Evolutionary conservation across 2,797 vertebrate genomes (phyloP), one percentile per base, ranked within the genome.

Genomic region (Alectoris magna): DNA sequence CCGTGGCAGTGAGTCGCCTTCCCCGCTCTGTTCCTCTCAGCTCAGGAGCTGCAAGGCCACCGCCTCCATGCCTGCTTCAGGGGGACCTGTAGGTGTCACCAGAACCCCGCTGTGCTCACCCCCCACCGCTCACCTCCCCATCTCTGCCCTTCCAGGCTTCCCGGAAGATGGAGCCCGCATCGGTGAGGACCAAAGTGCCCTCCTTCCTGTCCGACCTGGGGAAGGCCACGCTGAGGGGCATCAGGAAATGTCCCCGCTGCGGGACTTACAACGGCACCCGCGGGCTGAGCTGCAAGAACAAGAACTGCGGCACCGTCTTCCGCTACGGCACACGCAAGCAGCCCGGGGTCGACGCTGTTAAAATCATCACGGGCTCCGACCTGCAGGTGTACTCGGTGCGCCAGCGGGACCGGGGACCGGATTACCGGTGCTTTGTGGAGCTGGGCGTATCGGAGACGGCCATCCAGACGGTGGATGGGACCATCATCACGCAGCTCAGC

Each of bases 261-360:
- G 99, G 99, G 68, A 97, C 99, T 12, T 99, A 99, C 97, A 99
- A 99, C 3, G 99, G 99, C 87, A 99, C 99, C 29, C 98, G 99
- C 0, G 99, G 99, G 8, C 98, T 99, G 58, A 99, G 99, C 97
- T 99, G 99, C 98, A 99, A 99, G 97, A 99, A 99, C 98, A 98
- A 99, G 94, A 98, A 96, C 2, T 99, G 99, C 1, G 99, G 99
- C 7, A 96, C 98, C 2, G 98, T 99, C 27, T 99, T 99, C 94
- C 97, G 99, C 5, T 98, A 97, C 0, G 98, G 97, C 12, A 58
- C 97, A 1, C 97, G 98, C 19, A 97, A 98, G 4, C 96, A 96
- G 9, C 96, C 98, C 1, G 51, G 93, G 0, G 68, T 97, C 11
- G 98, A 98, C 56, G 99, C 98, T 60, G 98, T 99, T 91, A 98